These are phyloP conservation scores for Genyomyrus donnyi DNA, from an alignment of 2,113 vertebrate genomes.

Conservation along the genomic window DNA sequence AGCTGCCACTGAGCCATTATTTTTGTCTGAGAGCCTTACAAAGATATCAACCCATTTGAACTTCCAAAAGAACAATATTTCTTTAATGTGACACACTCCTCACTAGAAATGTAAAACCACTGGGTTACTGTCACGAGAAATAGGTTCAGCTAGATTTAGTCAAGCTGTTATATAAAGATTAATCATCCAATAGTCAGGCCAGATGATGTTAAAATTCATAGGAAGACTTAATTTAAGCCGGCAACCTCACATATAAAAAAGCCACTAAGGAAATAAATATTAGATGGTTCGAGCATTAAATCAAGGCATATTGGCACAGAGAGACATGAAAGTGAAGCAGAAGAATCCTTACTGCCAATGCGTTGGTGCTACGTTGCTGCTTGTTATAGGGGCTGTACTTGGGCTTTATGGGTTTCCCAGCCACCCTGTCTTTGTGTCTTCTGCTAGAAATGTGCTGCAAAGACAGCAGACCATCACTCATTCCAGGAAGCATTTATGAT, in stretches of 20 bases:
- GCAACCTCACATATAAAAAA: background rate
- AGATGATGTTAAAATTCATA: background rate
- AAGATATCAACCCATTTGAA: background rate
- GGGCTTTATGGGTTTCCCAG: slow-evolving; percentile 91
- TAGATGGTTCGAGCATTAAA: background rate
- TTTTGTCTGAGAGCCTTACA: background rate
- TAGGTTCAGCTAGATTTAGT: slow-evolving; percentile 10
- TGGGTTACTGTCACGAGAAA: slow-evolving; percentile 17
- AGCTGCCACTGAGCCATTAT: background rate
- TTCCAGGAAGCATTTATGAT: background rate
- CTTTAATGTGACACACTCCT: background rate
- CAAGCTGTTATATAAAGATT: slow-evolving; percentile 14
- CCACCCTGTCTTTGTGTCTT: slow-evolving; percentile 94
- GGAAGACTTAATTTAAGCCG: background rate
- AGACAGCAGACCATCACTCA: background rate
- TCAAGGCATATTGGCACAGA: background rate
- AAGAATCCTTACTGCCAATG: slow-evolving; percentile 74
- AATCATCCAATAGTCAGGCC: background rate
- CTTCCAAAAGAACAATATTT: background rate
- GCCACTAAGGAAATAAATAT: slow-evolving; percentile 5
- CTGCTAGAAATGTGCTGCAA: slow-evolving; percentile 95
- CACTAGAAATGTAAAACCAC: background rate
- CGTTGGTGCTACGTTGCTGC: slow-evolving; percentile 73
- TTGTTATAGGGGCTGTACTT: slow-evolving; percentile 95
- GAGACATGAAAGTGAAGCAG: slow-evolving; percentile 10